Conservation (phyloP, 2,797 vertebrate species). For the Euphonia xanthogaster region DNA sequence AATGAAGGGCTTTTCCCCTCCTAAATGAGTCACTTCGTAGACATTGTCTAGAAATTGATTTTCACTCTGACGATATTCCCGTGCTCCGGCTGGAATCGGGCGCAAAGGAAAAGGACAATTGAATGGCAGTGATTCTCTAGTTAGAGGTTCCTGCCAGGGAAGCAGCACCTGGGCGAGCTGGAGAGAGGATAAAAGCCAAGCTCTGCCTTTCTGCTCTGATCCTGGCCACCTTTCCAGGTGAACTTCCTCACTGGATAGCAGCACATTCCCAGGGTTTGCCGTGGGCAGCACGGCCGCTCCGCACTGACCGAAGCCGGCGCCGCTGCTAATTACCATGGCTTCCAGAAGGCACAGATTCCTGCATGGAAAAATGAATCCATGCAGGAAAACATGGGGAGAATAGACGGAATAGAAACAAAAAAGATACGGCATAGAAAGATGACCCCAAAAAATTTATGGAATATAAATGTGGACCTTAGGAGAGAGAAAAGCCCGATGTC, state of each 20-base stretch:
- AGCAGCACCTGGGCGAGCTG: rapidly evolving
- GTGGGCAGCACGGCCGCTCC: not conserved
- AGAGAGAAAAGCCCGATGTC: not conserved
- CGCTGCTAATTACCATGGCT: not conserved
- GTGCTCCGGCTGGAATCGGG: rapidly evolving
- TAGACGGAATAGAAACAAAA: rapidly evolving
- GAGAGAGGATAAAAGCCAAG: rapidly evolving
- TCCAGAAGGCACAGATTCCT: not conserved
- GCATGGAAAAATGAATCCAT: rapidly evolving
- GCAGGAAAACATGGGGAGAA: not conserved
- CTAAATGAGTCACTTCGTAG: not conserved
- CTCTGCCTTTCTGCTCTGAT: not conserved
- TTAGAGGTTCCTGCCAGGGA: not conserved
- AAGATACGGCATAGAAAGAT: too few relatives aligned
- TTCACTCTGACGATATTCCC: rapidly evolving
- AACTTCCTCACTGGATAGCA: not conserved
- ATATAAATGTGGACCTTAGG: not conserved
- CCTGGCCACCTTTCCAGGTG: not conserved
- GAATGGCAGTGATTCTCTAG: rapidly evolving
- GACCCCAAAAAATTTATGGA: not conserved
- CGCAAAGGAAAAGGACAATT: not conserved
- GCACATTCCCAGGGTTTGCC: not conserved
- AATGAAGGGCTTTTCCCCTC: not conserved
- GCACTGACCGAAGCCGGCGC: not conserved
- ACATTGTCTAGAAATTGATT: not conserved